Percentiles rank a stretch among this genome's conserved stretches.
Conservation (phyloP, 1,140 invertebrate species). For the Trachymyrmex septentrionalis region DNA sequence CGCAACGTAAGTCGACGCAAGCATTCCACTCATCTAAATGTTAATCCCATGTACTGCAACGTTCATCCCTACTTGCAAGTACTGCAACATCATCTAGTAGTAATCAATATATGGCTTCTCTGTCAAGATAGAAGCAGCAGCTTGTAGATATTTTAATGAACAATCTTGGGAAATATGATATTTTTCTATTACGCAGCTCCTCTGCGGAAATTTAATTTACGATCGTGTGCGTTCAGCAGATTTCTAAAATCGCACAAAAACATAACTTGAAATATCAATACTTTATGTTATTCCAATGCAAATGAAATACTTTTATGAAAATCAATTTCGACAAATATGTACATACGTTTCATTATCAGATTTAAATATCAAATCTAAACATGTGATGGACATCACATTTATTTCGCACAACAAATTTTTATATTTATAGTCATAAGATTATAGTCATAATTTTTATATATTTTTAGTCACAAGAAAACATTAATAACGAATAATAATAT, state of each 20-base stretch:
- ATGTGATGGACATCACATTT: not conserved
- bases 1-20: slow-evolving; percentile 26
- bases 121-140: not conserved
- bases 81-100: slow-evolving; percentile 23
- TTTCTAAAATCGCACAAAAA: not conserved
- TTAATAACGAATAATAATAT: slow-evolving; percentile 2
- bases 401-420: slow-evolving; percentile 17
- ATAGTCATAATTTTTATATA: too few relatives aligned
- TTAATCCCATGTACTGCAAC: slow-evolving; percentile 54
- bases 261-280: not conserved
- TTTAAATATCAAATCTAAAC: not conserved
- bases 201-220: not conserved
- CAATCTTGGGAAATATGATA: slow-evolving; percentile 3
- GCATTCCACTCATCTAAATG: slow-evolving; percentile 57
- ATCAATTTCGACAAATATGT: not conserved
- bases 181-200: not conserved
- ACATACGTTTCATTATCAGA: not conserved
- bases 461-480: slow-evolving; percentile 1
- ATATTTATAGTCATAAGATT: too few relatives aligned
- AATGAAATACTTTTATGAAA: slow-evolving; percentile 6
- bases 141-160: slow-evolving; percentile 24
- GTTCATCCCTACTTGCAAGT: slow-evolving; percentile 29
- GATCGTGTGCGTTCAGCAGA: not conserved
- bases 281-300: not conserved
- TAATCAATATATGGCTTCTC: slow-evolving; percentile 43